phyloP scores from a whole-genome alignment of 2,113 vertebrate species.

The Microtus oregoni region DNA sequence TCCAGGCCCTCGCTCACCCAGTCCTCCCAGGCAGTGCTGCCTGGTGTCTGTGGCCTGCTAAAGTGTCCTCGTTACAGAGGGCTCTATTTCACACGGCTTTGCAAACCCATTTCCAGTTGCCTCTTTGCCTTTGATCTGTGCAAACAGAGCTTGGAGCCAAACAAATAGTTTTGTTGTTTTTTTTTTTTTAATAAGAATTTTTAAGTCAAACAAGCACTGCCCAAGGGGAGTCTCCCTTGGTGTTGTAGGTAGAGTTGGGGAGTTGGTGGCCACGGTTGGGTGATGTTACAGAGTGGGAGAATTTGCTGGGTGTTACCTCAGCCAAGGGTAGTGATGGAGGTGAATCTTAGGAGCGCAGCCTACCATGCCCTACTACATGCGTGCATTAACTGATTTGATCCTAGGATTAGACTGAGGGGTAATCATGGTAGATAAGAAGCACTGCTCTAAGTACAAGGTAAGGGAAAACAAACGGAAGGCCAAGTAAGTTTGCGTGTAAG shows the following conservation, averaged over 20 bases:
- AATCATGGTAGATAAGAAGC: not conserved
- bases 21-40: not conserved
- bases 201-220: not conserved
- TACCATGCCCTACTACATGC: not conserved
- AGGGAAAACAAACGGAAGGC: constrained; percentile 6
- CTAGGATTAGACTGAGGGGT: not conserved
- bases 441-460: not conserved
- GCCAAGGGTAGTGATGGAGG: not conserved
- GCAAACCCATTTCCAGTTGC: constrained; percentile 48
- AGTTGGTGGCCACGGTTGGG: not conserved
- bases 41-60: not conserved
- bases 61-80: not conserved
- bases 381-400: not conserved
- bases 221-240: not conserved
- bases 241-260: not conserved
- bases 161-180: not conserved
- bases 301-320: not conserved
- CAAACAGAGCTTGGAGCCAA: not conserved
- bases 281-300: not conserved
- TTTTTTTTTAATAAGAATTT: constrained; percentile 40
- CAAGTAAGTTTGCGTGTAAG: not conserved
- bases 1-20: not conserved
- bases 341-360: not conserved
- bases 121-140: constrained; percentile 41
- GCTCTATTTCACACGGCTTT: not conserved